Base-by-base conservation (phyloP, 1,140 invertebrate genomes). In the Cotesia chilonis region DNA sequence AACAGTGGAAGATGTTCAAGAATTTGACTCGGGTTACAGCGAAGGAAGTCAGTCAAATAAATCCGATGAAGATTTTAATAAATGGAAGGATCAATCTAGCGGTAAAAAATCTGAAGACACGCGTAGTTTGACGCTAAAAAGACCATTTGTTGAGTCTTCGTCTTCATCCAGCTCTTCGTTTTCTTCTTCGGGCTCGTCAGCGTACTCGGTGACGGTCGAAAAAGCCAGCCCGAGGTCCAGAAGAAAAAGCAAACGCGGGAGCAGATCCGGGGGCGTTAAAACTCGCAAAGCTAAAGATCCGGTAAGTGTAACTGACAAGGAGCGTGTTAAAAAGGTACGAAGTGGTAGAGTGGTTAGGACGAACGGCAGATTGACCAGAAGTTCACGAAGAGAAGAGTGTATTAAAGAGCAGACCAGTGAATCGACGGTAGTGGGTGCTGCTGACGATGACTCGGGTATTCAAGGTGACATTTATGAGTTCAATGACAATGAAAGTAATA, bases 391-490 rank as follows among this genome's bases (percentile, higher is more conserved):
- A 65, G 84, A 79, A 65, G 84, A 84, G 57, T 63, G 70, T 64
- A 81, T 82, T 17, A 78, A 77, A 70, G 72, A 77, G 12, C 63
- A 76, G 0, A 69, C 71, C 5, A 55, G 47, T 7, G 51, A 68
- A 41, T 10, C 69, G 0, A 52, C 71, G 7, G 70, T 72, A 52
- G 83, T 83, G 36, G 82, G 79, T 51, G 84, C 79, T 47, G 84
- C 82, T 10, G 86, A 87, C 14, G 86, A 87, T 41, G 86, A 87
- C 77, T 87, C 85, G 0, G 86, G 86, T 0, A 87, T 87, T 63
- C 86, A 87, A 69, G 85, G 85, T 9, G 85, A 87, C 70, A 87
- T 87, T 69, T 87, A 87, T 60, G 85, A 87, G 52, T 87, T 87
- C 68, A 86, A 76, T 63, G 86, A 87, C 65, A 85, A 84, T 52